A percentile compares a stretch with the other conserved stretches of the same genome.
These are phyloP conservation scores for Lepidonotus clava DNA, from an alignment of 2,888 invertebrate genomes.

Conservation along the genomic window DNA sequence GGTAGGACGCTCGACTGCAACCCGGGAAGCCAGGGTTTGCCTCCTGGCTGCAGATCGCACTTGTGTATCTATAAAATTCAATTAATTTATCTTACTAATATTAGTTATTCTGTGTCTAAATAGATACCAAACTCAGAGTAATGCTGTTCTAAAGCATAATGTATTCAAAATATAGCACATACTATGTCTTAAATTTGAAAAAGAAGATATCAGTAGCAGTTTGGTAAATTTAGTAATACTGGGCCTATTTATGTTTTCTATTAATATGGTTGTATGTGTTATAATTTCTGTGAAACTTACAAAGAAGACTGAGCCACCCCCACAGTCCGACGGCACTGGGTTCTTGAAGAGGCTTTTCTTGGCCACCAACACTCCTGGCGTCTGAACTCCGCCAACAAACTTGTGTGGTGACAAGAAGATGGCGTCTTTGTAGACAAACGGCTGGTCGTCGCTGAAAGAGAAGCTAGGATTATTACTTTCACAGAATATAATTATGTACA, in stretches of 20 bases:
- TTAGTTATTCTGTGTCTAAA: no score
- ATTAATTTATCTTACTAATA: no score
- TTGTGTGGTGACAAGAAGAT: conserved; percentile 94
- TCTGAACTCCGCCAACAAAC: conserved; percentile 93
- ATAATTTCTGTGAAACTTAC: no score
- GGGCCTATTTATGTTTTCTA: neutral
- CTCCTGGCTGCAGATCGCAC: no score
- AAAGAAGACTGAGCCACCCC: conserved; percentile 84
- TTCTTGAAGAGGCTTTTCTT: conserved; percentile 82
- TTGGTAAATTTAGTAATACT: neutral
- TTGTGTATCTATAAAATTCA: no score
- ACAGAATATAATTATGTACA: no score
- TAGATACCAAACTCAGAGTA: no score
- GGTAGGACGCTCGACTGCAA: no score
- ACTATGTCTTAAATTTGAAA: no score
- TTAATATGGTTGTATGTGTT: neutral
- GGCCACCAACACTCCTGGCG: conserved; percentile 87
- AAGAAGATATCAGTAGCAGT: neutral
- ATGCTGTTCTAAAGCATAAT: no score
- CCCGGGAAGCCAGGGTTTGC: no score
- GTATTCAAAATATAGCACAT: no score
- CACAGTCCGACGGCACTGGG: conserved; percentile 81
- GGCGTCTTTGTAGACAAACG: conserved; percentile 90
- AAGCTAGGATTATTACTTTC: neutral
- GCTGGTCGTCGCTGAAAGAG: conserved; percentile 68